These are phyloP conservation scores for Gila robusta DNA, from an alignment of 2,797 vertebrate species.

Conservation along the genomic window DNA sequence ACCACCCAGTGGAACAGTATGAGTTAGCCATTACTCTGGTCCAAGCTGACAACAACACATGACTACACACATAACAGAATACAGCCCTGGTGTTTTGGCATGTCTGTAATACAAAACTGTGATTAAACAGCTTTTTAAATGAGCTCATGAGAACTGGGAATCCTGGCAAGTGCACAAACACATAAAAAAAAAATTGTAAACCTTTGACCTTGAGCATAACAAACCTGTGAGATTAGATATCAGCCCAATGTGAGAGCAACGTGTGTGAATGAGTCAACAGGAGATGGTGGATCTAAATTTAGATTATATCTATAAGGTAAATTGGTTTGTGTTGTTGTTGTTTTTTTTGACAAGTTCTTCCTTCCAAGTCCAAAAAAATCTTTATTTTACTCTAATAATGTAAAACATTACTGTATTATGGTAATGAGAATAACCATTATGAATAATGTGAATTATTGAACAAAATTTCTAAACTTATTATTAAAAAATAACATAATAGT, in stretches of 20 bases:
- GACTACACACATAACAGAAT: constrained; percentile 1
- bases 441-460: background rate
- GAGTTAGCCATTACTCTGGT: constrained; percentile 46
- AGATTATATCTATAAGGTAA: no score
- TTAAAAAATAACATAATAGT: background rate
- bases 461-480: background rate
- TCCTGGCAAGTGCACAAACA: background rate
- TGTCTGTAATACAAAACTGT: background rate
- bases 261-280: constrained; percentile 9
- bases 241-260: background rate
- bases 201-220: constrained; percentile 24
- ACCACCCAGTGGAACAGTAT: constrained; percentile 5
- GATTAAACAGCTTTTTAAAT: constrained; percentile 35
- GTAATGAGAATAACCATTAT: background rate
- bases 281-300: background rate
- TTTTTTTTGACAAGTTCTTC: no score
- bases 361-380: no score
- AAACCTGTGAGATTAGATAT: constrained; percentile 44
- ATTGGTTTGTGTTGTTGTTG: no score
- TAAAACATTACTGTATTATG: background rate
- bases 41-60: constrained; percentile 20
- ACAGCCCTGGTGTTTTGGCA: background rate
- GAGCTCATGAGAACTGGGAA: background rate
- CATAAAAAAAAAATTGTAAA: background rate
- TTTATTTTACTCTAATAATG: background rate